Evolutionary conservation across 2,888 invertebrate species (phyloP).

Genomic region (Hesperia comma): DNA sequence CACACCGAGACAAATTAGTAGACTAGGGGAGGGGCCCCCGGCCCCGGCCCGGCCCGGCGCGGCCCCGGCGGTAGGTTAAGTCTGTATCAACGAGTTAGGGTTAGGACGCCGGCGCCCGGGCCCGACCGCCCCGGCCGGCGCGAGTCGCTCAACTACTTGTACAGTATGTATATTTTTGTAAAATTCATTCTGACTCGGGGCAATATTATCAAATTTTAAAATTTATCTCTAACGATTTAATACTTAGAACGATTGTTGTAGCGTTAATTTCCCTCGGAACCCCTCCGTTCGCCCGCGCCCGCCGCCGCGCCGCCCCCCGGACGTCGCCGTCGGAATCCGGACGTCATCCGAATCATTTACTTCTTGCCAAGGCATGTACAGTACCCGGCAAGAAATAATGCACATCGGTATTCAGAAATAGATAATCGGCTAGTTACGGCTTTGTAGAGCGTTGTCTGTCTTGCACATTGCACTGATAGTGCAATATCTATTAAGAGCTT

Average conservation of each 20-base stretch:
- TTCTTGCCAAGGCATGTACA: too few species aligned
- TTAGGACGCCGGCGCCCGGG: constrained; percentile 53
- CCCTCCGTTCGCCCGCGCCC: constrained; percentile 6
- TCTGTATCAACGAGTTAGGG: constrained; percentile 80
- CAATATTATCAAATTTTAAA: constrained; percentile 78
- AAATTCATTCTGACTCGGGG: constrained; percentile 79
- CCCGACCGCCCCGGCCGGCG: constrained; percentile 62
- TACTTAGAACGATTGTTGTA: constrained; percentile 77
- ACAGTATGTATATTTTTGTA: constrained; percentile 83
- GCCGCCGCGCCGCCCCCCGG: too few species aligned
- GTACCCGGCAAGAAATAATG: too few species aligned
- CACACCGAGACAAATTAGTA: too few species aligned
- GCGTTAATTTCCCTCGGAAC: constrained; percentile 18
- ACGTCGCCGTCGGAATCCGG: too few species aligned
- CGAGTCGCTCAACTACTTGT: constrained; percentile 78
- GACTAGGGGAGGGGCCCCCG: constrained; percentile 9
- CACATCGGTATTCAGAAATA: too few species aligned
- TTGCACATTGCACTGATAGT: too few species aligned
- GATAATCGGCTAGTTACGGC: too few species aligned
- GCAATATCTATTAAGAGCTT: too few species aligned
- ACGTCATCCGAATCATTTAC: too few species aligned
- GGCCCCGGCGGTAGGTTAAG: constrained; percentile 55
- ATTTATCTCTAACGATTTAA: constrained; percentile 71
- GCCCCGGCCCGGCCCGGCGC: constrained; percentile 14
- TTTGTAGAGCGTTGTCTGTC: too few species aligned